Conservation (phyloP, 2,797 vertebrate species). For the Odontamblyopus lacepedii region DNA sequence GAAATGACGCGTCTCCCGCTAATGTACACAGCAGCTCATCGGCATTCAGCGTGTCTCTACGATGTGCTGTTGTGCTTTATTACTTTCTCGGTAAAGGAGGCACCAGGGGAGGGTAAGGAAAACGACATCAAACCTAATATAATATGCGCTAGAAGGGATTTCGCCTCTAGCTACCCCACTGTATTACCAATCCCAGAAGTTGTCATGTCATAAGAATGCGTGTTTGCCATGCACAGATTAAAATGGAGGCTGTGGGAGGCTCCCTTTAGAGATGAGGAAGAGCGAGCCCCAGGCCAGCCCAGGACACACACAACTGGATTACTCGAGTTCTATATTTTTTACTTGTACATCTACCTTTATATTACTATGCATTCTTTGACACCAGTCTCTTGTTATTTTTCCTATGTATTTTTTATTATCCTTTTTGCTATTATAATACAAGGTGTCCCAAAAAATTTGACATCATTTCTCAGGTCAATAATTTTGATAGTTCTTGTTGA, state of each 20-base stretch:
- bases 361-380: too few relatives aligned
- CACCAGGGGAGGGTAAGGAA: slow-evolving; percentile 22
- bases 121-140: slow-evolving; percentile 28
- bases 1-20: slow-evolving; percentile 19
- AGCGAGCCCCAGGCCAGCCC: not conserved
- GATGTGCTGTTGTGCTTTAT: slow-evolving; percentile 46
- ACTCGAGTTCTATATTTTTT: too few relatives aligned
- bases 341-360: too few relatives aligned
- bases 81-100: slow-evolving; percentile 46
- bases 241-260: slow-evolving; percentile 1
- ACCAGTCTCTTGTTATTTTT: too few relatives aligned
- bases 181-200: slow-evolving; percentile 35
- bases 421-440: too few relatives aligned
- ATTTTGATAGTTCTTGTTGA: too few relatives aligned
- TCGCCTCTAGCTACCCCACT: slow-evolving; percentile 26
- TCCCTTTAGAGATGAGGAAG: not conserved
- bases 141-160: slow-evolving; percentile 27
- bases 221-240: slow-evolving; percentile 26
- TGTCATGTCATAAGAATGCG: slow-evolving; percentile 34
- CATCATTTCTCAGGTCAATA: too few relatives aligned
- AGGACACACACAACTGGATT: not conserved
- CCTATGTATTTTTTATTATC: too few relatives aligned
- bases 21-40: not conserved
- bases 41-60: slow-evolving; percentile 18
- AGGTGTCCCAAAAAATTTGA: too few relatives aligned